Evolutionary conservation across 2,888 invertebrate genomes (phyloP).

Genomic region (Polyommatus icarus): DNA sequence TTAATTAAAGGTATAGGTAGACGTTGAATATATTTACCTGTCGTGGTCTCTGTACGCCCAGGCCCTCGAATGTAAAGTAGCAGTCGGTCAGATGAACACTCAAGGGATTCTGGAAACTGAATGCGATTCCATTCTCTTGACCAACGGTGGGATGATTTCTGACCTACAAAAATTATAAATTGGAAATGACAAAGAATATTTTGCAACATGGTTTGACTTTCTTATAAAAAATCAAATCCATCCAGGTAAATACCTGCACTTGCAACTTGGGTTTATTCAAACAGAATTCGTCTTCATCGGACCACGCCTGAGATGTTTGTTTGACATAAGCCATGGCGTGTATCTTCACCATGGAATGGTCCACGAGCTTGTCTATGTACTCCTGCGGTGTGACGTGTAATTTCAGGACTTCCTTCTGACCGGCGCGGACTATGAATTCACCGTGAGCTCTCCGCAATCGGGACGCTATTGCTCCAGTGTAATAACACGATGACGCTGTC

Average conservation of each 20-base stretch:
- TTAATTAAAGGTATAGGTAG: background rate
- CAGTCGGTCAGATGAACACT: slow-evolving; percentile 83
- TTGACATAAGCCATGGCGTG: slow-evolving; percentile 86
- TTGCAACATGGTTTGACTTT: background rate
- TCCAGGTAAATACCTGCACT: slow-evolving; percentile 73
- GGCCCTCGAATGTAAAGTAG: slow-evolving; percentile 85
- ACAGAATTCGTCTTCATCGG: slow-evolving; percentile 86
- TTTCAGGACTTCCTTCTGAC: slow-evolving; percentile 82
- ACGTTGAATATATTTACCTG: slow-evolving; percentile 57
- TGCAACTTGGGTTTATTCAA: slow-evolving; percentile 84
- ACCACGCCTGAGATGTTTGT: slow-evolving; percentile 87
- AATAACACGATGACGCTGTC: slow-evolving; percentile 83
- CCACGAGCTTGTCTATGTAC: slow-evolving; percentile 85
- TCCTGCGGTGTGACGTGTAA: slow-evolving; percentile 83
- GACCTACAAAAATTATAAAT: slow-evolving; percentile 51
- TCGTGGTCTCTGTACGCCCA: slow-evolving; percentile 83
- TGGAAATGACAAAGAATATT: background rate
- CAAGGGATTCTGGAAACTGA: slow-evolving; percentile 85
- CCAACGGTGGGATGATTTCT: slow-evolving; percentile 75
- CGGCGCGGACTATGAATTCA: slow-evolving; percentile 81
- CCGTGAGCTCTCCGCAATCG: slow-evolving; percentile 82
- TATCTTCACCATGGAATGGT: slow-evolving; percentile 86
- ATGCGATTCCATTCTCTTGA: slow-evolving; percentile 77
- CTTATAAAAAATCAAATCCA: background rate
- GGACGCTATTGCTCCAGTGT: slow-evolving; percentile 85